Evolutionary conservation across 30 jellyfish, hydroid and myxozoan genomes (phyloP), one percentile per base, ranked within the genome.

Genomic region (Turritopsis dohrnii): DNA sequence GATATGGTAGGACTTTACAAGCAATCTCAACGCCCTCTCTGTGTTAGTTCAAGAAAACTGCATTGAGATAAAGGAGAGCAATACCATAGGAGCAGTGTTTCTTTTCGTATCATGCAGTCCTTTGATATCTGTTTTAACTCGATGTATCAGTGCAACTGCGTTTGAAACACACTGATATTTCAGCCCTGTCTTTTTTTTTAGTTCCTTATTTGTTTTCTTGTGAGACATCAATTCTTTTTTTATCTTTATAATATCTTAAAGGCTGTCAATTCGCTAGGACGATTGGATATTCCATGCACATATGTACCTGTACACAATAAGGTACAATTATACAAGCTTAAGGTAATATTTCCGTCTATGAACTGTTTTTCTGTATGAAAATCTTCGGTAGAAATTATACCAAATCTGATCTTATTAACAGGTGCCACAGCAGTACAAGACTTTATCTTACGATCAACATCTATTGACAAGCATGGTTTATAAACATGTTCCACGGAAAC

Each of bases 401-500:
- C 13, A 54, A 52, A 21, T 52, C 54, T 81, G 29, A 26, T 54
- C 4, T 53, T 52, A 1, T 87, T 54, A 30, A n/a, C 69, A 90
- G 97, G 96, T 90, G 31, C 97, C 97, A 28, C 85, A 84, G 16
- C 96, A 92, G 82, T 87, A 76, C 87, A 87, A 92, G 74, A 91
- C 85, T 28, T 95, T 92, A 21, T 94, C 95, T 1, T 92, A 92
- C 88, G 71, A 54, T 1, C 72, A 90, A 20, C 95, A 87, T 76
- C 25, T 79, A 21, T n/a, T 80, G 16, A 81, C 92, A 7, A 66
- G 90, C 17, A 69, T 89, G 21, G 85, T 87, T 21, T 8, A 41
- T 1, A 84, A 52, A 41, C 86, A 92, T 74, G 87, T 87, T 27
- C 96, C 97, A 28, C 79, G 74, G 29, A 84, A 90, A 0, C 83